Evolutionary conservation across 1,140 invertebrate species (phyloP), one percentile per base, ranked within the genome.

Genomic region (Trichonephila clavipes): DNA sequence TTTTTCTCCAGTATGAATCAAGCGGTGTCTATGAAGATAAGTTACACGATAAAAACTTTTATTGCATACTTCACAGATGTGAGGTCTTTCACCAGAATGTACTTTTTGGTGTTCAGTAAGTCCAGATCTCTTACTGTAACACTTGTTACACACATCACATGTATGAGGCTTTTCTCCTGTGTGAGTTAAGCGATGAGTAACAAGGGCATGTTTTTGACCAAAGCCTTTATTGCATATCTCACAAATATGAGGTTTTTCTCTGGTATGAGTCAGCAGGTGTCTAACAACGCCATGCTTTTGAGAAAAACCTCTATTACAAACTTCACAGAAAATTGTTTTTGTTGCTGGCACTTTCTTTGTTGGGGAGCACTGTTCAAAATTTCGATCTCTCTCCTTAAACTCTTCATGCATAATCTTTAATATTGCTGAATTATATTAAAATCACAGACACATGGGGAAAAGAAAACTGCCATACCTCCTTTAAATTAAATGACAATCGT

Each of bases 171-270:
- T 86, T 61, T 86, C 83, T 21, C 18, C 21, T 10, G 83, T 59
- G 16, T 86, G 83, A 44, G 34, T 51, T n/a, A 51, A 44, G 10
- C 19, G 10, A n/a, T 83, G 81, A 18, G 12, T 16, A 8, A 12
- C 12, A 10, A 83, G 12, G 16, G 14, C 34, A 21, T 16, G 10
- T 83, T 83, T 83, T 44, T 40, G 51, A 24, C 34, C 21, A 18
- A 72, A 83, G 7, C 51, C n/a, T 83, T 83, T 83, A 24, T 44
- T 44, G 19, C 81, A 83, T 7, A 83, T 44, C 40, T 83, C 81
- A 19, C 81, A 51, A 5, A 44, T 21, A 83, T 83, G 69, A 7
- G 40, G 81, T 19, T 44, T 83, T 44, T 83, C 51, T n/a, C 40
- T 14, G 6, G 40, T 83, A 24, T 83, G 81, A 16, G 40, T 44